A percentile compares a stretch with the other conserved stretches of the same genome.
These are phyloP conservation scores for Nemotelus nigrinus DNA, from an alignment of 2,888 invertebrate species.

Conservation along the genomic window DNA sequence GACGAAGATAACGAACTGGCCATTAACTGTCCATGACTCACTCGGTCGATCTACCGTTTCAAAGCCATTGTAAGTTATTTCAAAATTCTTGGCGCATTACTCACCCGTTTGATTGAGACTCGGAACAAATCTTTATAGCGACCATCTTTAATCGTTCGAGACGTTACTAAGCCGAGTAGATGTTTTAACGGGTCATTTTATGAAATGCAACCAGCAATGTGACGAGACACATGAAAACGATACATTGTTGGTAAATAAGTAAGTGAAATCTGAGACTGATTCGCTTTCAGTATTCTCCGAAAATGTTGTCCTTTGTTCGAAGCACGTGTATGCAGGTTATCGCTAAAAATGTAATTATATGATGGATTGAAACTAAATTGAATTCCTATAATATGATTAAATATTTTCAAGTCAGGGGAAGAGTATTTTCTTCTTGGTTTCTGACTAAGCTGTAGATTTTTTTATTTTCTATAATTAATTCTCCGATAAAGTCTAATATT, in stretches of 20 bases:
- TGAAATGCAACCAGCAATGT: background rate
- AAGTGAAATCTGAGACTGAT: slow-evolving; percentile 16
- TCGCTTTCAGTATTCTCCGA: background rate
- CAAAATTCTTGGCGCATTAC: slow-evolving; percentile 26
- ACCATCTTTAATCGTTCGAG: no score
- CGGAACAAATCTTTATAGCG: background rate
- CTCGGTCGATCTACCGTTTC: background rate
- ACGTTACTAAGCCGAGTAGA: no score
- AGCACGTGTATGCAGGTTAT: background rate
- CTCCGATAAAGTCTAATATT: no score
- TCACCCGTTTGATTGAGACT: slow-evolving; percentile 6
- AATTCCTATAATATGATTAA: slow-evolving; percentile 12
- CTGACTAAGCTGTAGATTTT: background rate
- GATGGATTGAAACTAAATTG: background rate
- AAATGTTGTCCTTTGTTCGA: background rate
- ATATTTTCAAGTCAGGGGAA: slow-evolving; percentile 6
- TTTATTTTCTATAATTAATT: background rate
- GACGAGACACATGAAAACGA: background rate
- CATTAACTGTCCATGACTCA: slow-evolving; percentile 28
- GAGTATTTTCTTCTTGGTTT: background rate
- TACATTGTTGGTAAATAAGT: background rate
- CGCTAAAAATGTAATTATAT: background rate
- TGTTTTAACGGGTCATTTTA: background rate
- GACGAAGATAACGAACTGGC: background rate
- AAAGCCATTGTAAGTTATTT: slow-evolving; percentile 6